Evolutionary conservation across 2,888 invertebrate species (phyloP).

Genomic region (Napeogenes sylphis): DNA sequence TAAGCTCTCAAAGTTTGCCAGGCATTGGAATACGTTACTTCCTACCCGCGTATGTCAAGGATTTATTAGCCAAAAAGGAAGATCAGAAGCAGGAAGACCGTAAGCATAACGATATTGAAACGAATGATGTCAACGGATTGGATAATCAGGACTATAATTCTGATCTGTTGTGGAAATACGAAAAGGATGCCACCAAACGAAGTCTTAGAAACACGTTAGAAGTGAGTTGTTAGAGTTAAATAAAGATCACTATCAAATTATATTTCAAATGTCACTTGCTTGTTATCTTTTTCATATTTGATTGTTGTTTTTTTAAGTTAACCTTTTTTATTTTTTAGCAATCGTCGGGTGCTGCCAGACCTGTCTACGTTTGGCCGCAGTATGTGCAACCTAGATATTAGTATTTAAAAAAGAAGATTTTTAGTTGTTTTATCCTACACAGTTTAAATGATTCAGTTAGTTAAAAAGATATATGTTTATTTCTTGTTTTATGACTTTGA

Average conservation of each 20-base stretch:
- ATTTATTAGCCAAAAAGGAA: constrained; percentile 40
- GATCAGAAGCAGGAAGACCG: constrained; percentile 56
- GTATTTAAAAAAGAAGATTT: constrained; percentile 28
- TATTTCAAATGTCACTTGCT: constrained; percentile 2
- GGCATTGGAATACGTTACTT: constrained; percentile 67
- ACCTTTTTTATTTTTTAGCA: constrained; percentile 19
- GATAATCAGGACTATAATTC: constrained; percentile 44
- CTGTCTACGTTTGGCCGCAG: constrained; percentile 61
- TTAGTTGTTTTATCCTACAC: constrained; percentile 30
- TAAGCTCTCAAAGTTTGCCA: constrained; percentile 62
- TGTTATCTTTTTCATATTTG: neutral
- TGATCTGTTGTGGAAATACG: constrained; percentile 63
- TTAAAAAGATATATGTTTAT: neutral
- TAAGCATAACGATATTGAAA: constrained; percentile 56
- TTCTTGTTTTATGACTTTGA: neutral
- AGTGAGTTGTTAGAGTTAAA: constrained; percentile 42
- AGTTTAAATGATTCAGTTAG: constrained; percentile 22
- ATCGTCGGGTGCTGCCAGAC: constrained; percentile 51
- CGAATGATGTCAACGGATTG: constrained; percentile 46
- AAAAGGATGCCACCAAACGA: constrained; percentile 59
- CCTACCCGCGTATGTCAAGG: constrained; percentile 50
- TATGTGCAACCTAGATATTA: constrained; percentile 58
- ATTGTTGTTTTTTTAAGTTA: neutral
- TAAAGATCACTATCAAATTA: no score
- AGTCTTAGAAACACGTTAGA: constrained; percentile 50